phyloP scores from a whole-genome alignment of 2,888 invertebrate species.

The Eilema depressum region DNA sequence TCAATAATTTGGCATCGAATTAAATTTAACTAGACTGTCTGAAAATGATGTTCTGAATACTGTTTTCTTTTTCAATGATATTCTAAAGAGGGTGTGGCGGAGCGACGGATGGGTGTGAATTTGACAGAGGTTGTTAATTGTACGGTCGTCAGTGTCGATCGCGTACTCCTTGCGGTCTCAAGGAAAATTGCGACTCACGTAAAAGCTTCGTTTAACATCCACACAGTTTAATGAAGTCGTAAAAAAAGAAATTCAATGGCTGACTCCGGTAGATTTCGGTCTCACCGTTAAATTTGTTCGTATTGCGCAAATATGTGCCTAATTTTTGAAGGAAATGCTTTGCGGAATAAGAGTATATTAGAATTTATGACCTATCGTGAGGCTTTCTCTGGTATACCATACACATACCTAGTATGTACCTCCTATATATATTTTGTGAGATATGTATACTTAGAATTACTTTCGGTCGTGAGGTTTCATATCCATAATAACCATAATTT shows the following conservation, averaged over 20 bases:
- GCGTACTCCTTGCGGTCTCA: constrained; percentile 62
- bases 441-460: background rate
- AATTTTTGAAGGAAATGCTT: constrained; percentile 17
- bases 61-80: constrained; percentile 57
- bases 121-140: constrained; percentile 82
- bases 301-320: constrained; percentile 28
- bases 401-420: background rate
- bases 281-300: constrained; percentile 31
- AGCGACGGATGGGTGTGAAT: constrained; percentile 75
- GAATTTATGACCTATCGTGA: background rate
- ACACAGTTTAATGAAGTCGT: constrained; percentile 68
- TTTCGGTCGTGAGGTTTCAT: background rate
- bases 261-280: constrained; percentile 53
- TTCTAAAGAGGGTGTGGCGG: constrained; percentile 58
- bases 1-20: background rate
- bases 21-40: background rate
- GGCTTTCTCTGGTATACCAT: background rate
- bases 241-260: constrained; percentile 64
- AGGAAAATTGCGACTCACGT: constrained; percentile 68
- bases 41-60: background rate
- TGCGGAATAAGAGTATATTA: constrained; percentile 4
- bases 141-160: constrained; percentile 69
- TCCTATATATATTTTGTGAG: background rate
- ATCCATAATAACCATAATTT: background rate
- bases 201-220: constrained; percentile 70